Evolutionary conservation across 2,113 vertebrate genomes (phyloP).

Genomic region (Pitta sordida): DNA sequence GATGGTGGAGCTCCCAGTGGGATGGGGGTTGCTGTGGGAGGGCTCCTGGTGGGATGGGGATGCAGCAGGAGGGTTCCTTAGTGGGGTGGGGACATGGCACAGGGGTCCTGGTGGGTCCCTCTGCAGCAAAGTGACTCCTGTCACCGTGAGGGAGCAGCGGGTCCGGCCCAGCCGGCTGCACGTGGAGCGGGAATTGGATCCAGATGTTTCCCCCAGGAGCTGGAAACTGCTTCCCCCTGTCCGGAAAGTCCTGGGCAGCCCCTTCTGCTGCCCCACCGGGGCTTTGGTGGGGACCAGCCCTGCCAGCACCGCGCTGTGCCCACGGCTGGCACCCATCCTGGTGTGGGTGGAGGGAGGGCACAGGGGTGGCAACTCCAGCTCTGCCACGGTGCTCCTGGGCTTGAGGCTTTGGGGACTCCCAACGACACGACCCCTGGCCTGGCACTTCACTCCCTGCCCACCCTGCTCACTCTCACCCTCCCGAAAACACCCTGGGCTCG

Average conservation of each 20-base stretch:
- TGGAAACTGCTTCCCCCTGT: not conserved
- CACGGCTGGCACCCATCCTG: rapidly evolving
- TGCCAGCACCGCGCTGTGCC: rapidly evolving
- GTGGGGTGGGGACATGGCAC: not conserved
- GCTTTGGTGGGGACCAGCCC: not conserved
- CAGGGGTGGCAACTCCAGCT: not conserved
- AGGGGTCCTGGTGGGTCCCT: rapidly evolving
- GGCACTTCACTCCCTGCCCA: not conserved
- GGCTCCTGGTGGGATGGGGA: not conserved
- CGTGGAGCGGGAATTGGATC: conserved; percentile 4
- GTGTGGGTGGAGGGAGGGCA: rapidly evolving
- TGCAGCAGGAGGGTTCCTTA: not conserved
- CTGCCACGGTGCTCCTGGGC: rapidly evolving
- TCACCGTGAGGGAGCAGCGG: rapidly evolving
- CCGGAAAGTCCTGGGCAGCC: not conserved
- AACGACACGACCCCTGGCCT: rapidly evolving
- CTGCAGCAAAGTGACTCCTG: not conserved
- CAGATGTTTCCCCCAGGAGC: conserved; percentile 34
- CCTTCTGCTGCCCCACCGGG: rapidly evolving
- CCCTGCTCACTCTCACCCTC: not conserved
- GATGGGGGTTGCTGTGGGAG: not conserved
- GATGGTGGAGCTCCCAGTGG: rapidly evolving
- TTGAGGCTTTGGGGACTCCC: rapidly evolving
- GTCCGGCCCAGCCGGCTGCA: not conserved
- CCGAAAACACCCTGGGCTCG: rapidly evolving